Percentiles rank a stretch among this genome's conserved stretches.
These are phyloP conservation scores for Ceratina australensis DNA, from an alignment of 1,140 invertebrate species.

Conservation along the genomic window DNA sequence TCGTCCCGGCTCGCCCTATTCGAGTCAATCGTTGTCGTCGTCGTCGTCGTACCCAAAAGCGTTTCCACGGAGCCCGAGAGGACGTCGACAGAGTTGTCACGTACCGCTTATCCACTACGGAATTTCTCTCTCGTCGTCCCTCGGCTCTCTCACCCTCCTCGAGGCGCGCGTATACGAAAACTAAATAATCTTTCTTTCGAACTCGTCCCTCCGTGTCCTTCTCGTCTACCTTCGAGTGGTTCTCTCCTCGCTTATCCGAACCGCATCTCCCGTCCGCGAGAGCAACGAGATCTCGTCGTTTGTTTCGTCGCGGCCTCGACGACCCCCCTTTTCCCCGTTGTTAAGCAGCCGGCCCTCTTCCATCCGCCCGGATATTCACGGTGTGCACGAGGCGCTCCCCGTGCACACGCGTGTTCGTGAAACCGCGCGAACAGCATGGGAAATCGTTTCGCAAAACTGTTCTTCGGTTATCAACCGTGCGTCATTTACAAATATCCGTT, in stretches of 20 bases:
- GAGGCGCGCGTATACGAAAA: slow-evolving; percentile 10
- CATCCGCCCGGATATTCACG: no score
- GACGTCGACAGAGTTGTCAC: neutral
- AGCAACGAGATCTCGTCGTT: slow-evolving; percentile 41
- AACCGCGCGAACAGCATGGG: neutral
- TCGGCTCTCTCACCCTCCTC: neutral
- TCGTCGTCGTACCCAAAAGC: neutral
- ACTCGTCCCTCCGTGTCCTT: neutral
- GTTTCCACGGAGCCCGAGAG: neutral
- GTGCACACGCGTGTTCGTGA: no score
- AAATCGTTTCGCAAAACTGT: no score
- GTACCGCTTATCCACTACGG: neutral
- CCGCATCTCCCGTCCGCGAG: slow-evolving; percentile 1
- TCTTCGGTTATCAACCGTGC: no score
- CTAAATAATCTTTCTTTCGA: neutral
- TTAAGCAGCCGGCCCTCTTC: no score
- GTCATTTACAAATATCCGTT: no score
- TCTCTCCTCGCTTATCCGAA: slow-evolving; percentile 33
- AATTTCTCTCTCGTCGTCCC: neutral
- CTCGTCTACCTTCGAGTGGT: neutral
- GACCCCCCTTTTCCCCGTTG: neutral
- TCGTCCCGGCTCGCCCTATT: neutral
- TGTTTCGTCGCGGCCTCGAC: slow-evolving; percentile 21
- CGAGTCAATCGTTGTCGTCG: neutral
- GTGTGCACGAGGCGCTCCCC: no score